Percentiles rank a stretch among this genome's conserved stretches.
These are phyloP conservation scores for Spermophilus dauricus DNA, from an alignment of 2,113 vertebrate species.

Conservation along the genomic window DNA sequence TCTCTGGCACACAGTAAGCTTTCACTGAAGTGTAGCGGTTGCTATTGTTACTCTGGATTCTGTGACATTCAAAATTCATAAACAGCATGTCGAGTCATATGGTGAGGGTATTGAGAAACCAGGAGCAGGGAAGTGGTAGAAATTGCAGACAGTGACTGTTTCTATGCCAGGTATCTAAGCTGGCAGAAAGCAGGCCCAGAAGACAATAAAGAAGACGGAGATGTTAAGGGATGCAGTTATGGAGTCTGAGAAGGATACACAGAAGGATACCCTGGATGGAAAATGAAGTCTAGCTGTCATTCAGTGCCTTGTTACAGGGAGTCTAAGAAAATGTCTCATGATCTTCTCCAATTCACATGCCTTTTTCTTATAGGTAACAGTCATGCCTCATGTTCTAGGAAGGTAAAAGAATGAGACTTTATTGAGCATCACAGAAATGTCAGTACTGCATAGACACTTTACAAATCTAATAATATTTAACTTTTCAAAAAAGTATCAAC, in stretches of 20 bases:
- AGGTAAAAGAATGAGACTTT: background rate
- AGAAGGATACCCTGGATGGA: no score
- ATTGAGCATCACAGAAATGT: background rate
- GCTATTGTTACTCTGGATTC: slow-evolving; percentile 19
- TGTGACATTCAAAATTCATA: background rate
- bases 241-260: background rate
- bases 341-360: background rate
- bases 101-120: background rate
- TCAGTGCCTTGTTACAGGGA: background rate
- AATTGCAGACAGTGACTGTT: background rate
- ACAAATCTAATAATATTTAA: background rate
- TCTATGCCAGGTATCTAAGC: background rate
- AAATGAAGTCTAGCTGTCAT: background rate
- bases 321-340: background rate
- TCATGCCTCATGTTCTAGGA: background rate
- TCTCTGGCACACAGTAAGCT: background rate
- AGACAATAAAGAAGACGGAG: background rate
- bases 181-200: background rate
- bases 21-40: background rate
- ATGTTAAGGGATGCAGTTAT: background rate
- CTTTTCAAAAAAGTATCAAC: background rate
- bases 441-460: background rate
- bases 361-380: background rate
- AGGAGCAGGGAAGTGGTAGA: background rate
- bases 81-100: background rate